These are phyloP conservation scores for Noctua comes DNA, from an alignment of 2,888 invertebrate genomes.

Conservation along the genomic window DNA sequence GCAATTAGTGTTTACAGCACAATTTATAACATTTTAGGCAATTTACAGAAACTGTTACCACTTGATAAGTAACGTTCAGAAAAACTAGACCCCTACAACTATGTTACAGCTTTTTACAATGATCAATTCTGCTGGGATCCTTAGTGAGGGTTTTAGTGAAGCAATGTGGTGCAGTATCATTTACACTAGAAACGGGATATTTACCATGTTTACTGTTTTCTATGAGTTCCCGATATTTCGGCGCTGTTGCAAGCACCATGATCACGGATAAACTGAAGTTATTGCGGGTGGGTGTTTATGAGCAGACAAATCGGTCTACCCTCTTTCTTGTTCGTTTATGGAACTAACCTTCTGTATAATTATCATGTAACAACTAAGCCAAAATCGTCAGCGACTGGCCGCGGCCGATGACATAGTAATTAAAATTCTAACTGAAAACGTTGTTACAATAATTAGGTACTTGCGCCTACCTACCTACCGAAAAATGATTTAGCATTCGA, in stretches of 20 bases:
- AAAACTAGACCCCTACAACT: not conserved
- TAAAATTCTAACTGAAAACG: slow-evolving; percentile 22
- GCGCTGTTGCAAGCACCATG: no score
- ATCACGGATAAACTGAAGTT: no score
- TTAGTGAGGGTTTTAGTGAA: no score
- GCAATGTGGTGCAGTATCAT: no score
- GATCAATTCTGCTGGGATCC: not conserved
- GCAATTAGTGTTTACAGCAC: slow-evolving; percentile 17
- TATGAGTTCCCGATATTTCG: no score
- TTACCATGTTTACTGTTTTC: no score
- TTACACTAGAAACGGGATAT: no score
- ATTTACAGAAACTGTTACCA: not conserved
- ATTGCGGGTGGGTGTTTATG: no score
- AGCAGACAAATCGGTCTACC: no score
- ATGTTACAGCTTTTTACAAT: not conserved
- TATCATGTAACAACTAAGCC: not conserved
- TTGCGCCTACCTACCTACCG: not conserved
- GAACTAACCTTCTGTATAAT: slow-evolving; percentile 19
- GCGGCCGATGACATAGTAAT: slow-evolving; percentile 28
- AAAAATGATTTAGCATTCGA: slow-evolving; percentile 1
- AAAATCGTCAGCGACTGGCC: not conserved
- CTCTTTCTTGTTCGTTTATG: not conserved
- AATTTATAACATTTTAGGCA: slow-evolving; percentile 3
- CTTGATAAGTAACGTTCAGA: not conserved
- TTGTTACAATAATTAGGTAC: not conserved